Base-by-base conservation (phyloP, 2,797 vertebrate species). In the Sebastiscus tertius region DNA sequence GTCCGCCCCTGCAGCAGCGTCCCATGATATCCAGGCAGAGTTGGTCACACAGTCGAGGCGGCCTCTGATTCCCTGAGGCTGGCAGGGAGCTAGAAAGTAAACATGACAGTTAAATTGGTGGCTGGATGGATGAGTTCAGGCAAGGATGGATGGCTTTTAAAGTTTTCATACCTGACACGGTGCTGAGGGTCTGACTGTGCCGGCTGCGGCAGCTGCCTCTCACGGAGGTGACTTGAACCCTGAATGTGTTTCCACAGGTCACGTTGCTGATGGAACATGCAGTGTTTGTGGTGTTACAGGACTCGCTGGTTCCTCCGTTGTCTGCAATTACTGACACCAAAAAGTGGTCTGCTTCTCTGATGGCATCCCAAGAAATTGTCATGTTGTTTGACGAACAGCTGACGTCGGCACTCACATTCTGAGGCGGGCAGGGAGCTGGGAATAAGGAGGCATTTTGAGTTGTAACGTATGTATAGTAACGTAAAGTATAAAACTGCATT, bases 11-110 rank as follows among this genome's bases (percentile, higher is more conserved):
- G 39, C 20, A 39, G 84, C 67, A 3, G 84, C 26, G 3, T 91
- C 46, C 96, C 96, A 96, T 2, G 88, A 91, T 62, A 96, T 88
- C 89, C 74, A 81, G 10, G 92, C 94, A 3, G 93, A 92, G 56
- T 95, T 95, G 34, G 94, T 94, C 73, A 95, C 89, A 60, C 94
- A 95, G 86, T 94, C 83, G 1, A 94, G 75, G 6, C 4, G 46
- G 8, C 92, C 93, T 2, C 8, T 85, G 49, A 95, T 72, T 33
- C 83, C 69, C 33, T 83, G 81, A 13, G 95, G 96, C 75, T 80
- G 81, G 71, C 95, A 96, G 2, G 95, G 96, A 73, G 91, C 96
- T 96, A 46, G 13, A 66, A 70, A 75, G 58, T n/a, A 83, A 22
- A 83, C 16, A 63, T 3, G 4, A 46, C 22, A 8, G 52, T 33